Percentiles rank a stretch among this genome's conserved stretches.
These are phyloP conservation scores for Erpornis zantholeuca DNA, from an alignment of 2,113 vertebrate species.

Conservation along the genomic window DNA sequence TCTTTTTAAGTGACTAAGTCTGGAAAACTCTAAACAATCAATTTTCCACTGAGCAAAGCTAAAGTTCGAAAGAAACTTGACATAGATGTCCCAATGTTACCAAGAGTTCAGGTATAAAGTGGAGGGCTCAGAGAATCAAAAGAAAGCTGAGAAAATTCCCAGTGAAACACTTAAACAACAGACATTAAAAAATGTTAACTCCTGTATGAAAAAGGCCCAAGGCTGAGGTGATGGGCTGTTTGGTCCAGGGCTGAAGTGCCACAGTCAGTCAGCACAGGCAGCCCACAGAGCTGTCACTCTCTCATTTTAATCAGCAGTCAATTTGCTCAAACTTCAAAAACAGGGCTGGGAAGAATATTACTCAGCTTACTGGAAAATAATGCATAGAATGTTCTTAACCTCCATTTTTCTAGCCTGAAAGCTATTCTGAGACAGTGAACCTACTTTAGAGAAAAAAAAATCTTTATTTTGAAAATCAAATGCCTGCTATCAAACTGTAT, in stretches of 20 bases:
- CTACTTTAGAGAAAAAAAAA: background rate
- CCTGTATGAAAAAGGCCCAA: background rate
- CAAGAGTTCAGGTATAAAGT: background rate
- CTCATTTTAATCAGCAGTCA: background rate
- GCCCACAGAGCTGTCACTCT: background rate
- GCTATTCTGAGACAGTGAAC: background rate
- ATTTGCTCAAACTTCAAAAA: background rate
- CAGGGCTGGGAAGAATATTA: background rate
- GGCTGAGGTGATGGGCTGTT: background rate
- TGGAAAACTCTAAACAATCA: background rate
- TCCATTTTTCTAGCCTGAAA: background rate
- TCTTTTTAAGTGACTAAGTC: background rate
- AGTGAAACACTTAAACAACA: background rate
- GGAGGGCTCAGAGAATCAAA: background rate
- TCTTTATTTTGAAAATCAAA: background rate
- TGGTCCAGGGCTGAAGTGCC: background rate
- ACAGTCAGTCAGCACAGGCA: background rate
- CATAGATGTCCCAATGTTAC: background rate
- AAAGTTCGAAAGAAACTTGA: background rate
- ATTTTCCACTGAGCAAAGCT: background rate
- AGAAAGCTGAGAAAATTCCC: background rate
- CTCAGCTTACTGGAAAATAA: background rate
- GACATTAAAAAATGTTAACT: background rate
- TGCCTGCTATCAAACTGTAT: background rate
- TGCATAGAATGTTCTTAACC: background rate